Conservation (phyloP, 1,140 invertebrate species). For the Drosophila pandora region DNA sequence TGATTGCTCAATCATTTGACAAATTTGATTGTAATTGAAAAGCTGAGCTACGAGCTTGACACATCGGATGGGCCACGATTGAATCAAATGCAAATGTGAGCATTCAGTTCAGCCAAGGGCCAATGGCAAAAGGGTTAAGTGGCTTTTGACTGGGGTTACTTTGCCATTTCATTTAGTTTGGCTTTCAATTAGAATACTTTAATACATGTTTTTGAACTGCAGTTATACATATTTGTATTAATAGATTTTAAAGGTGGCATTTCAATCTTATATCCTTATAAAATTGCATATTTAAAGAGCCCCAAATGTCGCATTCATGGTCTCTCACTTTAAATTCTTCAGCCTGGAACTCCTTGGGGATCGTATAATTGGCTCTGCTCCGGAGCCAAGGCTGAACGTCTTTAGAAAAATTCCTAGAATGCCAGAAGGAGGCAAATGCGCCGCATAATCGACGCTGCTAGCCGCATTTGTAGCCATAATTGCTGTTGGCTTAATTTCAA, state of each 20-base stretch:
- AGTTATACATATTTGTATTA: not conserved
- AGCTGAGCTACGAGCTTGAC: constrained; percentile 47
- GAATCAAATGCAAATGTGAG: constrained; percentile 17
- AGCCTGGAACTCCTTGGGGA: constrained; percentile 1
- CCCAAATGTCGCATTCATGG: not conserved
- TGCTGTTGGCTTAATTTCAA: constrained; percentile 80
- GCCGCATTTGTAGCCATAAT: constrained; percentile 78
- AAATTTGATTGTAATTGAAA: constrained; percentile 76
- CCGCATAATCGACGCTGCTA: constrained; percentile 70
- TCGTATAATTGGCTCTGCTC: constrained; percentile 35
- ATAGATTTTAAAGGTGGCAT: not conserved
- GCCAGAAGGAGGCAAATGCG: constrained; percentile 27
- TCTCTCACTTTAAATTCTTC: constrained; percentile 14
- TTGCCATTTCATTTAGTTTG: not conserved
- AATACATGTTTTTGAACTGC: not conserved
- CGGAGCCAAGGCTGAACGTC: constrained; percentile 30
- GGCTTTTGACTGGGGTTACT: not conserved
- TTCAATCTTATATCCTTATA: too few species aligned
- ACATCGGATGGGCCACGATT: constrained; percentile 28
- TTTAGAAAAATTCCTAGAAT: constrained; percentile 61
- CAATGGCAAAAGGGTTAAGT: constrained; percentile 10
- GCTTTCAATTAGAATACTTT: not conserved
- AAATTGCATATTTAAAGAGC: not conserved
- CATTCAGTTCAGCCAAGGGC: constrained; percentile 5
- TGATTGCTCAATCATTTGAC: constrained; percentile 76